These are phyloP conservation scores for Nannobrachium achirus DNA, from an alignment of 2,113 vertebrate genomes.

Conservation along the genomic window DNA sequence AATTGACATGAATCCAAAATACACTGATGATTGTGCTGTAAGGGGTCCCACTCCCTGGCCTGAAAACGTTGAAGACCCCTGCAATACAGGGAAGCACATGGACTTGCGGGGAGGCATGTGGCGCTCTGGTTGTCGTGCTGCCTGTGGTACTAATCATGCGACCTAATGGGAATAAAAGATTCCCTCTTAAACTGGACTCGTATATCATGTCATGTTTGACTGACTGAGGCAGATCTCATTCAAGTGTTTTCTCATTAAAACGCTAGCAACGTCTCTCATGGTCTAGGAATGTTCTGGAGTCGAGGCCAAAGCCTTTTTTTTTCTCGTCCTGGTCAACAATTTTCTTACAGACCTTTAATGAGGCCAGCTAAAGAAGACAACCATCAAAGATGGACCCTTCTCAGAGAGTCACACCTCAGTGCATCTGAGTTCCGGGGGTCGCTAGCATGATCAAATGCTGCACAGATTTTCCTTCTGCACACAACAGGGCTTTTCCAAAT, in stretches of 20 bases:
- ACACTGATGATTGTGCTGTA: too few species aligned
- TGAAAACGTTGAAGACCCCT: too few species aligned
- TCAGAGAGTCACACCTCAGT: conserved; percentile 42
- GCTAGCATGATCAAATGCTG: conserved; percentile 1
- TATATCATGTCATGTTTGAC: conserved; percentile 44
- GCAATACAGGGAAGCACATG: background rate
- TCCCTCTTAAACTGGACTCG: conserved; percentile 1
- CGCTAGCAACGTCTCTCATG: conserved; percentile 37
- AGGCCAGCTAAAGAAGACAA: conserved; percentile 39
- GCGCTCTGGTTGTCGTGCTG: conserved; percentile 12
- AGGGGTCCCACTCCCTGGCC: too few species aligned
- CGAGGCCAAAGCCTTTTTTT: conserved; percentile 37
- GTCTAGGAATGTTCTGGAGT: conserved; percentile 55
- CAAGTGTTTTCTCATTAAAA: conserved; percentile 51
- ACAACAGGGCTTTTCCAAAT: conserved; percentile 55
- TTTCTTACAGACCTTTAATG: conserved; percentile 49
- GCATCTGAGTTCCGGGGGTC: conserved; percentile 28
- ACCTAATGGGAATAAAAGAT: conserved; percentile 33
- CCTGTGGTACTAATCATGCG: conserved; percentile 25
- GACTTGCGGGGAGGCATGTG: conserved; percentile 20
- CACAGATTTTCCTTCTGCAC: conserved; percentile 19
- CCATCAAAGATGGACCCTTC: conserved; percentile 36
- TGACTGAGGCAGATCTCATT: conserved; percentile 36
- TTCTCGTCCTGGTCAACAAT: conserved; percentile 36
- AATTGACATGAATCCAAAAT: too few species aligned